Base-by-base conservation (phyloP, 2,888 invertebrate genomes). In the Drosophila niveifrons region DNA sequence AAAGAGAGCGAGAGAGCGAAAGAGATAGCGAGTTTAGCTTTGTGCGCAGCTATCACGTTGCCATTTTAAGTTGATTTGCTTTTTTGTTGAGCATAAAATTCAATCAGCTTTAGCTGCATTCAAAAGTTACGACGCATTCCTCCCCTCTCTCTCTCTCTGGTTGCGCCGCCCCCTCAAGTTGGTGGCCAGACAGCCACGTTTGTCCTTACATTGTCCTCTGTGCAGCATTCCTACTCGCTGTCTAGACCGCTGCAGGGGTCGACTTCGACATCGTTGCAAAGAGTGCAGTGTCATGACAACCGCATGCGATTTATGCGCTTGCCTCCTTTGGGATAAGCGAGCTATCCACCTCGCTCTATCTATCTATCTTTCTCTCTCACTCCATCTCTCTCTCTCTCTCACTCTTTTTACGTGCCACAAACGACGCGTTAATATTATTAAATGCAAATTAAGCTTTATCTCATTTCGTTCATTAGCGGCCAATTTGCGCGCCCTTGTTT, bases 391-490 rank as follows among this genome's bases (percentile, higher is more conserved):
- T 31, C 44, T 34, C 29, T 10, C 13, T 3, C 13, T 7, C 43
- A 13, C 10, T 7, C 15, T 11, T 63, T 75, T 65, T 52, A 59
- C 52, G 78, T 58, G 72, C 72, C 72, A 61, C 72, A 57, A 65
- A 65, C 59, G 57, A 70, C 62, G 80, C 89, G 81, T 87, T 88
- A 88, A 90, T 87, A 76, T 87, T 81, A 88, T 90, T 86, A 87
- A 86, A 90, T 90, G 84, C 88, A 86, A 90, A 90, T 87, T 86
- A 81, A 87, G 89, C 84, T 89, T 88, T 87, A 83, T 86, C 79
- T 84, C 82, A 80, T 77, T 87, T 80, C 74, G 75, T 83, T 86
- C 82, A 90, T 86, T 86, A 88, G 87, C 72, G 81, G 73, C 70
- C 72, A 84, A 84, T 84, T 78, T 74, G 68, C 68, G 68, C 65